A percentile compares a stretch with the other conserved stretches of the same genome.
phyloP scores from a whole-genome alignment of 2,888 invertebrate species.

The Eurois occulta region DNA sequence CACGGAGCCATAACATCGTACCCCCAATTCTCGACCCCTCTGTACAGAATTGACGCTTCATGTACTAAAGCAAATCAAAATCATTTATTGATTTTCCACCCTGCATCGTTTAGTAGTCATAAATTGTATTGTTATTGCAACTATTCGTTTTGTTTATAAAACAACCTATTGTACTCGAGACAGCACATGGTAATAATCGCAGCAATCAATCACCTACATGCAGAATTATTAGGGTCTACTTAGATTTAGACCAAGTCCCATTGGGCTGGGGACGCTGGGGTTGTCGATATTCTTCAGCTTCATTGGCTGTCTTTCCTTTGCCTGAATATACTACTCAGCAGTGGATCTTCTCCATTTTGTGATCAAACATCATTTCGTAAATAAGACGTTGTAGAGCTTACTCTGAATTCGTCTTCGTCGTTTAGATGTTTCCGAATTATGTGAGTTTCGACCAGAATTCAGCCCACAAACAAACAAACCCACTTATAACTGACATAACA shows the following conservation, averaged over 20 bases:
- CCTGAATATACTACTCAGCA: too few species aligned
- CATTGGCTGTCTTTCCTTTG: too few species aligned
- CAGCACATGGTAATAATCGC: constrained; percentile 16
- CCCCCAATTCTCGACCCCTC: background rate
- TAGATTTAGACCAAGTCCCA: background rate
- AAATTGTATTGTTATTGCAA: constrained; percentile 25
- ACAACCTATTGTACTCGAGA: constrained; percentile 22
- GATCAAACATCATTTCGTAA: background rate
- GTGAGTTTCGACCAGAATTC: background rate
- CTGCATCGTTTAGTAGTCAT: constrained; percentile 5
- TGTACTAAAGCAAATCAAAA: constrained; percentile 4
- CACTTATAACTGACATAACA: background rate
- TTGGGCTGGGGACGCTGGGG: background rate
- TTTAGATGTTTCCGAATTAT: background rate
- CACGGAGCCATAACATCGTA: background rate
- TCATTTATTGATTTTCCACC: constrained; percentile 21
- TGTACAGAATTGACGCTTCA: background rate
- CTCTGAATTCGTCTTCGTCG: background rate
- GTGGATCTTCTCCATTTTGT: background rate
- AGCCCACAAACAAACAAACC: background rate
- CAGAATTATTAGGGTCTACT: too few species aligned
- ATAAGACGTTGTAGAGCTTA: background rate
- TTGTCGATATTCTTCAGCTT: background rate
- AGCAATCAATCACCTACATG: background rate
- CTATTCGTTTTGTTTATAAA: constrained; percentile 30